phyloP scores from a whole-genome alignment of 2,113 vertebrate species.

The Gavia stellata region DNA sequence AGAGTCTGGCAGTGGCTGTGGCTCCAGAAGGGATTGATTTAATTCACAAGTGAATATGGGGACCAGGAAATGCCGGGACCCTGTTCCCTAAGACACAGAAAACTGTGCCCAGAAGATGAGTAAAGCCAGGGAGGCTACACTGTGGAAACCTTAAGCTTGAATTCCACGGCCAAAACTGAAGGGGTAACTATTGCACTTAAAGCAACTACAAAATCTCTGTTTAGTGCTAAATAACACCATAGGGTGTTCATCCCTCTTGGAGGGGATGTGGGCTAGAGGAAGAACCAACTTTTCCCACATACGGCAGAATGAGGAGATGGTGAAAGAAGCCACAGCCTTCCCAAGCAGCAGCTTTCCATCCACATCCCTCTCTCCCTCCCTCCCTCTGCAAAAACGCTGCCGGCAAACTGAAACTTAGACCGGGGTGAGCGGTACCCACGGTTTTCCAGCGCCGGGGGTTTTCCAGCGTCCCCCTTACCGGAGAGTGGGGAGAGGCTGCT shows the following conservation, averaged over 20 bases:
- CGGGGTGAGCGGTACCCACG: fast-evolving
- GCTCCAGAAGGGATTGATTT: background rate
- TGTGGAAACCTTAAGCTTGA: background rate
- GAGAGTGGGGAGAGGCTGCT: background rate
- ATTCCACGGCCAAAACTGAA: background rate
- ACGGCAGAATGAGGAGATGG: background rate
- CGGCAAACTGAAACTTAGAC: background rate
- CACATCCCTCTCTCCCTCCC: background rate
- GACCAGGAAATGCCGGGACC: background rate
- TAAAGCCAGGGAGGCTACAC: fast-evolving
- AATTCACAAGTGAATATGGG: background rate
- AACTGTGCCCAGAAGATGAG: background rate
- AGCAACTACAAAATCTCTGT: background rate
- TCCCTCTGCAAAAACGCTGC: fast-evolving
- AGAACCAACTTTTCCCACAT: background rate
- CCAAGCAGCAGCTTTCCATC: background rate
- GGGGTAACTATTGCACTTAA: background rate
- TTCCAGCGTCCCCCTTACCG: background rate
- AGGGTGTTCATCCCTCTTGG: background rate
- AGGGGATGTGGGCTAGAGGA: background rate
- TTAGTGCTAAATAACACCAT: background rate
- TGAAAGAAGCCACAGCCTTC: background rate
- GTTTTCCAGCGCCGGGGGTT: background rate
- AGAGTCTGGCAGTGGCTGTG: background rate
- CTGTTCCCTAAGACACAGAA: background rate